Base-by-base conservation (phyloP, 2,888 invertebrate species). In the Cheilosia vulpina region DNA sequence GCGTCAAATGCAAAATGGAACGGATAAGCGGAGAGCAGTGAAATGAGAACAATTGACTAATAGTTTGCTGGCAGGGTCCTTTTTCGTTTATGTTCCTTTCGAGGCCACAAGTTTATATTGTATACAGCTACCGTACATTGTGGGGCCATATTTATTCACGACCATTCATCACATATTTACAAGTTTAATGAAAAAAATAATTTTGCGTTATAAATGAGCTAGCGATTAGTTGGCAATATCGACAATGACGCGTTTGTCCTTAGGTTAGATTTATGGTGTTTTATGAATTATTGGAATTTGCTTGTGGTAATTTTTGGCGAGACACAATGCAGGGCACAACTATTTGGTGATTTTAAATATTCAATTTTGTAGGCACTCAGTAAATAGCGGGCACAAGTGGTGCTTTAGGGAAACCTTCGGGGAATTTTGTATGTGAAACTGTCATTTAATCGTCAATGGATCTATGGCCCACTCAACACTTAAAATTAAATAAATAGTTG, bases 1-100 rank as follows among this genome's bases (percentile, higher is more conserved):
- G 19, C 11, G 38, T 17, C 31, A n/a, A 3, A 21, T 55, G 11
- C 38, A 47, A 19, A 47, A 7, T 34, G 7, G n/a, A 19, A 4
- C 9, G 6, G 19, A 52, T 41, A 24, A n/a, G 6, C 27, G 24
- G 45, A 21, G 4, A 31, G 6, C 38, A 24, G 13, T 1, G 24
- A 53, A 77, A 62, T 63, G 69, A 47, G 47, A 55, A 68, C 77
- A 69, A 38, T 77, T 69, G 69, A 78, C 78, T 69, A 71, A 71
- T 78, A 78, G 69, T 78, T 78, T 50, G 60, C 53, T 62, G 38
- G 15, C 24, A 27, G 13, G 38, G 60, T 68, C 45, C 60, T 52
- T 66, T 58, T 65, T 62, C 27, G 6, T 24, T 21, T 21, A 52
- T 38, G 31, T 34, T 68, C n/a, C 15, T 34, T 58, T 43, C 17